phyloP scores from a whole-genome alignment of 1,140 invertebrate genomes.

The Venturia canescens region DNA sequence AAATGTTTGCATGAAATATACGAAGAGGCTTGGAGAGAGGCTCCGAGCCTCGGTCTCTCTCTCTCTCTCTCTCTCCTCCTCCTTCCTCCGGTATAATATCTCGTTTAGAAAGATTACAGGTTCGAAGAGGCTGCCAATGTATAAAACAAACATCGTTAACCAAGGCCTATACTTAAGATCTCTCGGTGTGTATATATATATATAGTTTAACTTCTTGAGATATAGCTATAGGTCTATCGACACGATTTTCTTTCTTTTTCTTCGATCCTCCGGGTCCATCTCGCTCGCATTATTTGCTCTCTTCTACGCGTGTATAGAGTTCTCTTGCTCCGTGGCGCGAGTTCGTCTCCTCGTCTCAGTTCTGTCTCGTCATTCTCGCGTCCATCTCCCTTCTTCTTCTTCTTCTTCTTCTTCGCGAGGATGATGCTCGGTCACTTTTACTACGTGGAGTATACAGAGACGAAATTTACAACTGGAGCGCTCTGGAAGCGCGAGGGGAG shows the following conservation, averaged over 20 bases:
- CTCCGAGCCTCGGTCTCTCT: background rate
- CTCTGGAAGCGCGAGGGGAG: background rate
- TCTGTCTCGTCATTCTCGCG: conserved; percentile 36
- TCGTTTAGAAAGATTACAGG: conserved; percentile 79
- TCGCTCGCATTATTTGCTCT: conserved; percentile 48
- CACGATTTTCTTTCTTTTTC: conserved; percentile 51
- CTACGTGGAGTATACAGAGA: background rate
- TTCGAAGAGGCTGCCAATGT: conserved; percentile 77
- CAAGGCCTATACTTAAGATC: conserved; percentile 75
- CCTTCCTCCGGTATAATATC: conserved; percentile 71
- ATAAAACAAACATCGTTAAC: conserved; percentile 79
- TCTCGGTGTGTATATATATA: conserved; percentile 57
- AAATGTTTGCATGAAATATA: background rate
- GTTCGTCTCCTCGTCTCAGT: conserved; percentile 23
- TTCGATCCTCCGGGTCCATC: conserved; percentile 49
- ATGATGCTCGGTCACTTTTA: conserved; percentile 37
- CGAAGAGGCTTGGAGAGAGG: conserved; percentile 19
- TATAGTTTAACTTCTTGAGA: background rate
- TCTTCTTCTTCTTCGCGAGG: background rate
- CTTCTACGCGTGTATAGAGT: conserved; percentile 47
- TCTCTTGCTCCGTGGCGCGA: conserved; percentile 35
- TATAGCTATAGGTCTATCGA: conserved; percentile 50
- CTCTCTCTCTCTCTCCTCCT: background rate
- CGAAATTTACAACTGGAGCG: background rate
- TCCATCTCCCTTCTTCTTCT: conserved; percentile 31